These are phyloP conservation scores for Ormyrus pomaceus DNA, from an alignment of 2,888 invertebrate species.

Conservation along the genomic window DNA sequence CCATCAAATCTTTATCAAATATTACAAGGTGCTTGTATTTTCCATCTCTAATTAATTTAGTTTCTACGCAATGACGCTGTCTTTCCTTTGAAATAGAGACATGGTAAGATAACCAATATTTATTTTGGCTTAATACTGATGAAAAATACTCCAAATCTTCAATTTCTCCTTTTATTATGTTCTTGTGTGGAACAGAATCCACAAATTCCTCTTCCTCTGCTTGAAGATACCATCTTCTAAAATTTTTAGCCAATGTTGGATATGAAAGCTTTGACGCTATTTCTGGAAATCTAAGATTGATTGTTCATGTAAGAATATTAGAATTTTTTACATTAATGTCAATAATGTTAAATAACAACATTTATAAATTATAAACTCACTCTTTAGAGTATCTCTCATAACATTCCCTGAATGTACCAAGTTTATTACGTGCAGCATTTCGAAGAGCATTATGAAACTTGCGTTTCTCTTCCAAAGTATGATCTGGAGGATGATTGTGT, in stretches of 20 bases:
- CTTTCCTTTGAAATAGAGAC: neutral
- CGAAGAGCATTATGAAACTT: neutral
- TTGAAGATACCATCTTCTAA: neutral
- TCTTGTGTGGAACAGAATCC: neutral
- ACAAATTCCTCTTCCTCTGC: neutral
- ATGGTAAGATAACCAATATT: neutral
- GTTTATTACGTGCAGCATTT: neutral
- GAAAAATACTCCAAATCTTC: neutral
- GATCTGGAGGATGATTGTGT: neutral
- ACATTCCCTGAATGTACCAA: neutral
- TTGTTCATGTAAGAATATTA: neutral
- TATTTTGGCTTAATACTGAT: neutral
- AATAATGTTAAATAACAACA: too few relatives aligned
- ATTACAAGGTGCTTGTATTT: slow-evolving; percentile 8
- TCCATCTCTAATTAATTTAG: neutral
- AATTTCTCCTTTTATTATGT: neutral
- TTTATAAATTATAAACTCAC: too few relatives aligned
- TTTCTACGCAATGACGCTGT: neutral
- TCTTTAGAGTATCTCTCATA: neutral
- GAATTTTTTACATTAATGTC: neutral
- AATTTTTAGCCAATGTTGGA: neutral
- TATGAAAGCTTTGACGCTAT: neutral
- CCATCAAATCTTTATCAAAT: slow-evolving; percentile 11
- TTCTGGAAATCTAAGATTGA: slow-evolving; percentile 7
- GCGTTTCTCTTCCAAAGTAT: neutral